These are phyloP conservation scores for Zelostemma sp. DNA, from an alignment of 1,140 invertebrate species.

Conservation along the genomic window DNA sequence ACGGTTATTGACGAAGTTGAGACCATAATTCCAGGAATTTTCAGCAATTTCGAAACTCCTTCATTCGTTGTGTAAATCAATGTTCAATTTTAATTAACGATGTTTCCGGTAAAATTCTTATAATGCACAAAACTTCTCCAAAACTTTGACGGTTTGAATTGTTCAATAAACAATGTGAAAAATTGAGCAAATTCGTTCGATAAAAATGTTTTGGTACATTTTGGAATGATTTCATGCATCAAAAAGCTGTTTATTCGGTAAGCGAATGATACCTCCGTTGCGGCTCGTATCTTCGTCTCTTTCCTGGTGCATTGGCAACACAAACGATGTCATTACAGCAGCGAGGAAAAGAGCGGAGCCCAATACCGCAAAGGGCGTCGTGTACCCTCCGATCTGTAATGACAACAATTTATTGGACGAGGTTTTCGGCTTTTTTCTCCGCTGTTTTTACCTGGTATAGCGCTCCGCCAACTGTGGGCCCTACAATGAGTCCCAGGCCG, in stretches of 20 bases:
- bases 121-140: no score
- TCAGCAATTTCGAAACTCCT: constrained; percentile 77
- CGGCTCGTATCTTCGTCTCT: constrained; percentile 70
- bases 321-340: constrained; percentile 80
- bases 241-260: constrained; percentile 51
- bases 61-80: constrained; percentile 34
- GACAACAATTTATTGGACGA: constrained; percentile 31
- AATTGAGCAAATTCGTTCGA: no score
- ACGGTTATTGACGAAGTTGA: constrained; percentile 78
- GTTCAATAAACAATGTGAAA: no score
- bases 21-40: constrained; percentile 78
- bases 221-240: no score
- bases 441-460: constrained; percentile 80
- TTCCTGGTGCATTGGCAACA: constrained; percentile 77
- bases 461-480: constrained; percentile 86
- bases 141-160: no score
- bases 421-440: no score
- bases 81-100: no score
- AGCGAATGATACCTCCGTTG: constrained; percentile 72
- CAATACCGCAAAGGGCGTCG: constrained; percentile 87
- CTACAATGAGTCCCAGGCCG: constrained; percentile 88
- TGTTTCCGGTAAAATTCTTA: no score
- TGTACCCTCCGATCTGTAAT: constrained; percentile 82
- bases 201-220: no score
- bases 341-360: constrained; percentile 82